Evolutionary conservation across 35 echinoderm and acorn worm species (phyloP), one percentile per base, ranked within the genome.

Genomic region (Holothuria glaberrima): DNA sequence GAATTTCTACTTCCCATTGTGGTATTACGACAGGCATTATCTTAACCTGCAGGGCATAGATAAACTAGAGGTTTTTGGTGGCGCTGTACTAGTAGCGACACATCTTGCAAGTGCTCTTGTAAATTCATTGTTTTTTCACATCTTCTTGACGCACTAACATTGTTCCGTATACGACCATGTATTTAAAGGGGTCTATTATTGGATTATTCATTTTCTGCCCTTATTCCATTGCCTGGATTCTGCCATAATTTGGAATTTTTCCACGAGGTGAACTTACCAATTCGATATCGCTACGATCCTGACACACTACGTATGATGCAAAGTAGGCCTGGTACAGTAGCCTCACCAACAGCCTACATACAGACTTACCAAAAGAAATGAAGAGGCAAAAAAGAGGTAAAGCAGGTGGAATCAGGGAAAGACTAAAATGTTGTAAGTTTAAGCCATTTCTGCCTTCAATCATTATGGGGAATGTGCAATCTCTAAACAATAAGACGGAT

Each of bases 281-380:
- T 64, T 64, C 13, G 60, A 64, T 64, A 64, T 64, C 60, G 60
- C 60, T 64, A 64, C 60, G 60, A 64, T 64, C 2, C 60, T n/a
- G n/a, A 64, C 12, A 64, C 60, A 64, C 60, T 64, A 64, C 60
- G 13, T 64, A 64, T 64, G 60, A 64, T 64, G 12, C 60, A 64
- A 64, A 12, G 60, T 64, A 64, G 60, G 60, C 60, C 60, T 41
- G 36, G 36, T n/a, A n/a, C n/a, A n/a, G n/a, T 41, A 41, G 36
- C 36, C 36, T 41, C 36, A 41, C 36, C 75, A 80, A 46, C 36
- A 18, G 30, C 30, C 17, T 46, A 18, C 36, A 80, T 29, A 19
- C 75, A 80, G 62, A 21, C 62, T 29, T 80, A 80, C 31, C 75
- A 41, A 80, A 80, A 80, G 75, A 80, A 80, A 80, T 80, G 75